Percentiles rank a stretch among this genome's conserved stretches.
Conservation (phyloP, 2,113 vertebrate genomes). For the Amphiprion ocellaris region DNA sequence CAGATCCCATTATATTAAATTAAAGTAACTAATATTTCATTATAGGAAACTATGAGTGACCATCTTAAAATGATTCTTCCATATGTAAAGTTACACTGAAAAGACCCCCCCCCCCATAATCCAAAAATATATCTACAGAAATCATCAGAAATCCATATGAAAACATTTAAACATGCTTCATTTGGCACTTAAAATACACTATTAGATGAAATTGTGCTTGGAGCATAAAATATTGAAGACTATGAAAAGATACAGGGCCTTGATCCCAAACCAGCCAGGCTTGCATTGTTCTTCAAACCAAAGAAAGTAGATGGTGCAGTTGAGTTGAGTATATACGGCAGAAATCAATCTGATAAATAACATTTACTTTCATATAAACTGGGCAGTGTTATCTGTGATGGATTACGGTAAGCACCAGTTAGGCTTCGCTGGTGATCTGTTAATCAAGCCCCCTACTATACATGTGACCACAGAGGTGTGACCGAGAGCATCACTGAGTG, state of each 20-base stretch:
- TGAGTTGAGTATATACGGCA: too few species aligned
- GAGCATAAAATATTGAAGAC: conserved; percentile 9
- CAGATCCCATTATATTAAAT: not conserved
- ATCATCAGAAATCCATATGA: not conserved
- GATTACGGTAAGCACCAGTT: not conserved
- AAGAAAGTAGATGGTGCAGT: not conserved
- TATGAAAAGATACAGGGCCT: not conserved
- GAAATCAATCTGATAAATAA: not conserved
- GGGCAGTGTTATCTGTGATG: conserved; percentile 8
- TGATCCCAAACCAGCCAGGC: not conserved
- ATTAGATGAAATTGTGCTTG: not conserved
- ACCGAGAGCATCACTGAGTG: conserved; percentile 36
- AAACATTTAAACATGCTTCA: conserved; percentile 8
- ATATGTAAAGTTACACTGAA: conserved; percentile 4
- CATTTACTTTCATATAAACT: not conserved
- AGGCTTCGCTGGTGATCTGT: conserved; percentile 44
- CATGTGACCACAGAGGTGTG: not conserved
- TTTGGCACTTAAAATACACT: conserved; percentile 1
- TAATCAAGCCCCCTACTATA: conserved; percentile 13
- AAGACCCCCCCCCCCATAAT: not conserved
- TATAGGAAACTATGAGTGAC: not conserved
- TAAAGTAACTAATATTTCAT: too few species aligned
- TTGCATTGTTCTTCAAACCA: not conserved
- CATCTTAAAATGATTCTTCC: not conserved
- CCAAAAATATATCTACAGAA: not conserved